These are phyloP conservation scores for Rousettus madagascariensis DNA, from an alignment of 2,797 vertebrate genomes.

Conservation along the genomic window DNA sequence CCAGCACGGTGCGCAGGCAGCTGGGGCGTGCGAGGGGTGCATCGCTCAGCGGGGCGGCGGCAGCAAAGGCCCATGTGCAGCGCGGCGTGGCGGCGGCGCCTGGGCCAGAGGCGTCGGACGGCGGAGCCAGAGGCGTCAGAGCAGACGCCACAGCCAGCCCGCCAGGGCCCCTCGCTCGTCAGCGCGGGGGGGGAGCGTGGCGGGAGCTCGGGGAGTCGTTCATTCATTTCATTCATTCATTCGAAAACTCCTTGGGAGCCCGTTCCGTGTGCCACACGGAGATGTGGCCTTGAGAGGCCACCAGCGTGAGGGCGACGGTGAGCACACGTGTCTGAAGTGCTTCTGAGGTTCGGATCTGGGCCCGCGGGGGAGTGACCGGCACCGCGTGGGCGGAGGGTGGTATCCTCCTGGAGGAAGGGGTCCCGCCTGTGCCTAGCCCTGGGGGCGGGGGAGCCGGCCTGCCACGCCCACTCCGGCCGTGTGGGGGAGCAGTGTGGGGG, in stretches of 20 bases:
- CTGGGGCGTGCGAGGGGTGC: not conserved
- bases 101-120: not conserved
- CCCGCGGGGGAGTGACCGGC: not conserved
- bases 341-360: too few species aligned
- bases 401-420: fast-evolving
- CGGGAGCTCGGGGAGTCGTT: not conserved
- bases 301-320: not conserved
- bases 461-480: too few species aligned
- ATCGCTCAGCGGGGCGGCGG: not conserved
- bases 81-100: not conserved
- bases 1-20: not conserved
- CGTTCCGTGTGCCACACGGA: not conserved
- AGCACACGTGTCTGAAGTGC: fast-evolving
- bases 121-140: not conserved
- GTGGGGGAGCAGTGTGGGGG: too few species aligned
- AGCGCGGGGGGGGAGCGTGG: not conserved
- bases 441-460: too few species aligned
- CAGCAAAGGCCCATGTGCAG: not conserved
- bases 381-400: fast-evolving
- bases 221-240: not conserved
- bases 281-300: not conserved
- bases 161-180: fast-evolving
- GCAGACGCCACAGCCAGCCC: fast-evolving
- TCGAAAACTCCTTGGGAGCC: fast-evolving
- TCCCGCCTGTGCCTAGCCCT: not conserved